These are phyloP conservation scores for Chloroceryle aenea DNA, from an alignment of 2,113 vertebrate species.

Conservation along the genomic window DNA sequence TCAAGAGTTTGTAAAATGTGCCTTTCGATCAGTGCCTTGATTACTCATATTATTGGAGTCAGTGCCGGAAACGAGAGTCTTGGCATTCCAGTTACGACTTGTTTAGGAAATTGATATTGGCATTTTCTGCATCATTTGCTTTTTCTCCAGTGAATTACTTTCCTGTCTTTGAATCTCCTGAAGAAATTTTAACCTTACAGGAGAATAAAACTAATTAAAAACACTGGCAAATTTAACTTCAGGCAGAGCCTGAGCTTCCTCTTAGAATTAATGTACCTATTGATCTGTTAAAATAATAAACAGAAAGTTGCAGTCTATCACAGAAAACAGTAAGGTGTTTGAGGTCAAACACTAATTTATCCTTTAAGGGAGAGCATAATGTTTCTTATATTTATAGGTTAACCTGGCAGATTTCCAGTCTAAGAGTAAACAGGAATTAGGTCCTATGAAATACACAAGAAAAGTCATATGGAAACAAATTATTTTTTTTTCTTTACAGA, in stretches of 20 bases:
- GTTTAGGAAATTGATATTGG: conserved; percentile 77
- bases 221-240: conserved; percentile 63
- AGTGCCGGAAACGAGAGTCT: background rate
- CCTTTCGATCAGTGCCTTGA: background rate
- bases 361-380: background rate
- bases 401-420: background rate
- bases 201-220: conserved; percentile 67
- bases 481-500: background rate
- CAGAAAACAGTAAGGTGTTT: background rate
- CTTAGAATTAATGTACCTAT: conserved; percentile 60
- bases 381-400: background rate
- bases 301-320: conserved; percentile 19
- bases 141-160: conserved; percentile 64
- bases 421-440: background rate
- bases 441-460: background rate
- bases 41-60: conserved; percentile 46
- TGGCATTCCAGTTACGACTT: conserved; percentile 71
- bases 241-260: conserved; percentile 44
- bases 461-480: background rate
- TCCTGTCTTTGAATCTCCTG: conserved; percentile 33
- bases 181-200: conserved; percentile 53
- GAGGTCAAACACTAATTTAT: background rate
- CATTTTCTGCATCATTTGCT: conserved; percentile 75
- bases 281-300: conserved; percentile 73
- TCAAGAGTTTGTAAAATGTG: conserved; percentile 29